A percentile compares a stretch with the other conserved stretches of the same genome.
These are phyloP conservation scores for Ctena decussata DNA, from an alignment of 2,888 invertebrate genomes.

Conservation along the genomic window DNA sequence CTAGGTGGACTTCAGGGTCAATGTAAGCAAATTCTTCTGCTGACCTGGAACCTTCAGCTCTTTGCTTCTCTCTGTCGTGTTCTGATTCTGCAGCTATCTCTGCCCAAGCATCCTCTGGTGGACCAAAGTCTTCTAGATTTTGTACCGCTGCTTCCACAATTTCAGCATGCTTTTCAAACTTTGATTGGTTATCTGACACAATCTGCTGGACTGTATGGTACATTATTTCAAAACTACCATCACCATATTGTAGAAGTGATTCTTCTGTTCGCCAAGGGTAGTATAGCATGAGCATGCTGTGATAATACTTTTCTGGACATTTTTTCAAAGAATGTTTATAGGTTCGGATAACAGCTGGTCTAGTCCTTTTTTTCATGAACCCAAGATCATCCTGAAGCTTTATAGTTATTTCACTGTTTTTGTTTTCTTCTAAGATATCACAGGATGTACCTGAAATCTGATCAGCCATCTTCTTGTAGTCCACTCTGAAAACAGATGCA, in stretches of 20 bases:
- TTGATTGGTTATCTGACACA: neutral
- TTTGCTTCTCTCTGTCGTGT: constrained; percentile 2
- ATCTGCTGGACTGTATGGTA: neutral
- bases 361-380: neutral
- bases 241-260: neutral
- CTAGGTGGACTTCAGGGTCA: neutral
- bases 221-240: neutral
- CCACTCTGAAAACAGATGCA: constrained; percentile 47
- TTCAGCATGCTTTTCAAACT: neutral
- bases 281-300: constrained; percentile 5
- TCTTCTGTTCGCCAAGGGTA: neutral
- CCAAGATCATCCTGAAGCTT: neutral
- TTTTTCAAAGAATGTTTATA: neutral
- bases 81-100: neutral
- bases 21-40: constrained; percentile 10
- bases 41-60: neutral
- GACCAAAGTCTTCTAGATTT: neutral
- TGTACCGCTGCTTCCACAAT: neutral
- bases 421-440: neutral
- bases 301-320: constrained; percentile 8
- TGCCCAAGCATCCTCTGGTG: neutral
- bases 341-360: constrained; percentile 1
- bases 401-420: neutral
- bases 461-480: constrained; percentile 10
- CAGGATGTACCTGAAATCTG: neutral